Conservation (phyloP, 2,113 vertebrate genomes). For the Poeciliopsis occidentalis region DNA sequence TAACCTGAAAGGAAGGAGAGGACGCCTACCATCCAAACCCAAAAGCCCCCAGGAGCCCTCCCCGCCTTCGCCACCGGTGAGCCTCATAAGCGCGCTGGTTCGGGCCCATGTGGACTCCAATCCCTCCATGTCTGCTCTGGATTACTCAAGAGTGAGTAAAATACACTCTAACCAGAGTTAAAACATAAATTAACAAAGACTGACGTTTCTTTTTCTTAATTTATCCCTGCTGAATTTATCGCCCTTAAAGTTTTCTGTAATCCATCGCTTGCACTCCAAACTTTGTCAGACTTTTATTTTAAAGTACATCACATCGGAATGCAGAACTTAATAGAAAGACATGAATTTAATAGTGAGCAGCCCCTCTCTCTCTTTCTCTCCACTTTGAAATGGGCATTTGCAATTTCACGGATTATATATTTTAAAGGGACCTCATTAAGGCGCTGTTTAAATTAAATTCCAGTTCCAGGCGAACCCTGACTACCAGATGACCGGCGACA, state of each 20-base stretch:
- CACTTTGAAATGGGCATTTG: conserved; percentile 82
- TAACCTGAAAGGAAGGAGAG: conserved; percentile 96
- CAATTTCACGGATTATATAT: conserved; percentile 96
- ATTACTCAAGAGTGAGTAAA: conserved; percentile 95
- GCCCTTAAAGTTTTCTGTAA: conserved; percentile 53
- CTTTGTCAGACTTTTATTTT: conserved; percentile 75
- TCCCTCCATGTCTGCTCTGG: conserved; percentile 96
- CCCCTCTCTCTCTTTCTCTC: conserved; percentile 72
- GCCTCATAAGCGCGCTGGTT: conserved; percentile 97
- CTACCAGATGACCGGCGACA: conserved; percentile 97
- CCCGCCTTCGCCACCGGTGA: conserved; percentile 95
- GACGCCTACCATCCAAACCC: conserved; percentile 96
- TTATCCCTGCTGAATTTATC: conserved; percentile 33
- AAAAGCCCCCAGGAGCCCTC: conserved; percentile 98
- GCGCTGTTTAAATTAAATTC: conserved; percentile 87
- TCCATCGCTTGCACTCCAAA: conserved; percentile 45
- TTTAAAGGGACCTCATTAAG: conserved; percentile 93
- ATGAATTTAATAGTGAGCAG: conserved; percentile 84
- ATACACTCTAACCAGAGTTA: neutral
- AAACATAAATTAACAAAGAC: conserved; percentile 14
- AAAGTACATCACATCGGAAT: conserved; percentile 86
- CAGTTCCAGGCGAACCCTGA: conserved; percentile 99
- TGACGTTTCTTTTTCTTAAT: conserved; percentile 35
- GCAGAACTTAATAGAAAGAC: conserved; percentile 85
- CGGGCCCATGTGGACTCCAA: conserved; percentile 99